Percentiles rank a stretch among this genome's conserved stretches.
These are phyloP conservation scores for Formica aserva DNA, from an alignment of 2,888 invertebrate genomes.

Conservation along the genomic window DNA sequence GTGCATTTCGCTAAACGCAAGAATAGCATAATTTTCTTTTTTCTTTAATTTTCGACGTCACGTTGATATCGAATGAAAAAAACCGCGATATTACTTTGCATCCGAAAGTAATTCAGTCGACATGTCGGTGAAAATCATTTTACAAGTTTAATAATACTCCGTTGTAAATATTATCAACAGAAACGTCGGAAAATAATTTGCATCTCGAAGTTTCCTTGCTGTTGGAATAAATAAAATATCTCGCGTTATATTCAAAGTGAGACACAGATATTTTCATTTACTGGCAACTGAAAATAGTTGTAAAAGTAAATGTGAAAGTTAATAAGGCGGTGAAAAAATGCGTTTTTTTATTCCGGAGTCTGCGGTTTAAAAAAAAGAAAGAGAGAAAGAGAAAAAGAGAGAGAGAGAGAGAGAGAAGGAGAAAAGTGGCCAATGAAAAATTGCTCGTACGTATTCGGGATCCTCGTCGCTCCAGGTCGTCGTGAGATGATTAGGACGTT, in stretches of 20 bases:
- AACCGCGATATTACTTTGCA: conserved; percentile 1
- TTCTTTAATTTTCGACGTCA: neutral
- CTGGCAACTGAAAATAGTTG: neutral
- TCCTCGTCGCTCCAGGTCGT: neutral
- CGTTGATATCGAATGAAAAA: conserved; percentile 9
- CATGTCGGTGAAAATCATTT: neutral
- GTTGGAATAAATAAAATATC: neutral
- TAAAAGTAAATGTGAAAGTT: neutral
- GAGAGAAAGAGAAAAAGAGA: neutral
- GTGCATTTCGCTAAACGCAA: conserved; percentile 13
- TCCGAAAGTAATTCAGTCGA: neutral
- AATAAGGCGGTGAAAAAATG: neutral
- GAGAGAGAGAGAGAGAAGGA: neutral
- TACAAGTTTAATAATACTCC: neutral
- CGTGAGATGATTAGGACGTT: conserved; percentile 65
- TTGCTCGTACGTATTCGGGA: conserved; percentile 17
- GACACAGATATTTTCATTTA: neutral
- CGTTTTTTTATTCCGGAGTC: neutral
- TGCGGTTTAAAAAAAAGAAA: neutral
- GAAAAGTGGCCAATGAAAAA: conserved; percentile 30
- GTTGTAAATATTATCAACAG: conserved; percentile 14
- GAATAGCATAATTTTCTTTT: conserved; percentile 21
- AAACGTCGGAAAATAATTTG: conserved; percentile 5
- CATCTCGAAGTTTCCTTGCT: neutral
- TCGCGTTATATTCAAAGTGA: neutral